Evolutionary conservation across 2,888 invertebrate genomes (phyloP), one percentile per base, ranked within the genome.

Genomic region (Meteorus colon): DNA sequence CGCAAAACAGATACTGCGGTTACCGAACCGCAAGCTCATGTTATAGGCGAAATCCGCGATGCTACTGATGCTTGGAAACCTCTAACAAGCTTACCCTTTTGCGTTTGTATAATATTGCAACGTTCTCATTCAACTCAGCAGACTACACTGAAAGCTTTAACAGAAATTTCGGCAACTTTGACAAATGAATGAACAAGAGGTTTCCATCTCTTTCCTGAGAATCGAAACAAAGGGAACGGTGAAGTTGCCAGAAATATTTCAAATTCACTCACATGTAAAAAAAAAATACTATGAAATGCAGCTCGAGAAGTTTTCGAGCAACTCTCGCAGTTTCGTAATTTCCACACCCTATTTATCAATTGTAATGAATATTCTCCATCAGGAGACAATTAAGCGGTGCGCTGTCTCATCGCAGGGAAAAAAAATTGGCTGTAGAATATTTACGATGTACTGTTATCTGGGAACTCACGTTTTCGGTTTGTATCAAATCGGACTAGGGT

Each of bases 11-110:
- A 86, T 85, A 86, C 84, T 88, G 88, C 82, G 87, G 88, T 87
- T 87, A 84, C 81, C 81, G 82, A 83, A 87, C 89, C 89, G 78
- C 88, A 88, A 87, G 85, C 88, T 88, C 85, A 86, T 55, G 55
- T 19, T 87, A 85, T 78, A 79, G 74, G 75, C 59, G 71, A 73
- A 81, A 81, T 82, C 73, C 80, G 74, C 74, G 75, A 74, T 76
- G 72, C 86, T 83, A 83, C 82, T 77, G 73, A 78, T 79, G 77
- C 80, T 69, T 84, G 85, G 83, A 86, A 88, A 85, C 85, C 85
- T 85, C 85, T 87, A 89, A 88, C 87, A 86, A 88, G 88, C 87
- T 89, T 88, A 87, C 59, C 71, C 72, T 72, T 72, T 66, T 34
- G 37, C 71, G 29, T 63, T 72, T 48, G 31, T 62, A 85, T 87